Evolutionary conservation across 1,140 invertebrate genomes (phyloP).

Genomic region (Lepeophtheirus salmonis): DNA sequence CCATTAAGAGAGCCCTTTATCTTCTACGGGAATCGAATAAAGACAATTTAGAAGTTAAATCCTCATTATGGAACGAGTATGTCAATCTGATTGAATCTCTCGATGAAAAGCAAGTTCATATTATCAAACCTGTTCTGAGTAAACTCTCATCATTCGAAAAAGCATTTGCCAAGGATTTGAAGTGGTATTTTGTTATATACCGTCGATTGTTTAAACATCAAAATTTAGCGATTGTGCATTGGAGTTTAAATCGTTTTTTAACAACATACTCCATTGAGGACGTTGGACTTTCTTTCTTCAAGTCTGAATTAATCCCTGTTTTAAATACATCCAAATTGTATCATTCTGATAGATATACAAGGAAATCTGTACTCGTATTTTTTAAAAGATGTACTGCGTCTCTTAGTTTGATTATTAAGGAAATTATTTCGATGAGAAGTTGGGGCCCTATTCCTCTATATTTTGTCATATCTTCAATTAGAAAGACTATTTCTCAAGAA

Average conservation of each 20-base stretch:
- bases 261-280: neutral
- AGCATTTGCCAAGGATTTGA: neutral
- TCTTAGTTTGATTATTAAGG: neutral
- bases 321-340: neutral
- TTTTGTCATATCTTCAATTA: neutral
- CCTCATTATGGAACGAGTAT: conserved; percentile 26
- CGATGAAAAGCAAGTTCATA: conserved; percentile 41
- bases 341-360: neutral
- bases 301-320: neutral
- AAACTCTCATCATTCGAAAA: conserved; percentile 26
- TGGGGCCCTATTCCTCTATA: neutral
- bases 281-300: neutral
- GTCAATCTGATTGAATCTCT: conserved; percentile 35
- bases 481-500: neutral
- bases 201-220: neutral
- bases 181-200: conserved; percentile 14
- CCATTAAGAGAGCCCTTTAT: neutral
- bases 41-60: neutral
- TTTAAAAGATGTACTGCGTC: neutral
- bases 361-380: neutral
- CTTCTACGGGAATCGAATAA: neutral
- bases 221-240: neutral
- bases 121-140: conserved; percentile 33
- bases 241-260: neutral
- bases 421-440: neutral